A percentile compares a stretch with the other conserved stretches of the same genome.
phyloP scores from a whole-genome alignment of 2,797 vertebrate species.

The Agapornis canus region DNA sequence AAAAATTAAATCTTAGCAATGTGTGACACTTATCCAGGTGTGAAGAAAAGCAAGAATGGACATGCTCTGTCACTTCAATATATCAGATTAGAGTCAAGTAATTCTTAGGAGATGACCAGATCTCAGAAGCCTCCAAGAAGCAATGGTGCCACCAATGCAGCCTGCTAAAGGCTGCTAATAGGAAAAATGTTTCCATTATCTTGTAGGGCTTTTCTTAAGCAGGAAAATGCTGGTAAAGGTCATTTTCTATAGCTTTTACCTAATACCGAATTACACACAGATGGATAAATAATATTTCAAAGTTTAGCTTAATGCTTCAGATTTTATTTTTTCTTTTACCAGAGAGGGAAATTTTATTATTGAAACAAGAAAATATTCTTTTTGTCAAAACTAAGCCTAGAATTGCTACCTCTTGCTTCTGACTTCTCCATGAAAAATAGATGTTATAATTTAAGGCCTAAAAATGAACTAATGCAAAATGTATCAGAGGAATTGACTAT shows the following conservation, averaged over 20 bases:
- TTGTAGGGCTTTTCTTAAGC: neutral
- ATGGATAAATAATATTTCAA: neutral
- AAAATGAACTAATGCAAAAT: neutral
- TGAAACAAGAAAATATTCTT: neutral
- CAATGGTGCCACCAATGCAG: neutral
- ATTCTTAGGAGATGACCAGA: neutral
- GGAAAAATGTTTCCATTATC: neutral
- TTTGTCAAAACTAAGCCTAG: neutral
- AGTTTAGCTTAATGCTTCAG: neutral
- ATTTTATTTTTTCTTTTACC: neutral
- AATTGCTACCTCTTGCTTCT: neutral
- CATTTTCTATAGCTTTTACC: neutral
- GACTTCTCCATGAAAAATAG: neutral
- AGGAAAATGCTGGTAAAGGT: neutral
- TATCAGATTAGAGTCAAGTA: neutral
- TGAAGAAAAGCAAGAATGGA: neutral
- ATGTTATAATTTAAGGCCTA: neutral
- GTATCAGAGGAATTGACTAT: rapidly evolving
- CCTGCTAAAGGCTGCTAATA: neutral
- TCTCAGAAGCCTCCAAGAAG: neutral
- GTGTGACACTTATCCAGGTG: rapidly evolving
- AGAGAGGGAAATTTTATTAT: neutral
- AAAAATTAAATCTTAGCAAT: neutral
- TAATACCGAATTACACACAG: neutral
- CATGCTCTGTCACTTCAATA: rapidly evolving